Evolutionary conservation across 2,113 vertebrate genomes (phyloP), one percentile per base, ranked within the genome.

Genomic region (Poecilia latipinna): DNA sequence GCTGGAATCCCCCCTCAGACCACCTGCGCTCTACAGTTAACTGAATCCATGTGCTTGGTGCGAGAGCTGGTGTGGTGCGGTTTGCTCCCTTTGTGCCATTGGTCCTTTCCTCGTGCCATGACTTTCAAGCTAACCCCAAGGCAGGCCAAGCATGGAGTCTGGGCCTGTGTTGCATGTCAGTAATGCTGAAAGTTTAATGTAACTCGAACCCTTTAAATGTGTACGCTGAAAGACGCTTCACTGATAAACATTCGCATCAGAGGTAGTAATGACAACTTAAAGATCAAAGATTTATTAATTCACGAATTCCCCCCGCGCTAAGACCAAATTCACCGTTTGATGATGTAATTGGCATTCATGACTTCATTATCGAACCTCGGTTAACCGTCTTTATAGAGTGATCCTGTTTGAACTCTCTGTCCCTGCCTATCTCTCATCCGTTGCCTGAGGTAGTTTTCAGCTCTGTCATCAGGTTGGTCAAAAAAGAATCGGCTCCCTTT

Each of bases 1-100:
- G 57, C 75, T 90, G 91, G 89, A 92, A 93, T 92, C 90, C 86
- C 90, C 90, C 90, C 77, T 85, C 82, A 85, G 90, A 91, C 89
- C 92, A 92, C 90, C 92, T 92, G 92, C 72, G 63, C 80, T 88
- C 80, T 83, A 78, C 87, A 85, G 89, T 88, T 93, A 93, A 93
- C 92, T 90, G 87, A 92, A 91, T 82, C 91, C 92, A 92, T 91
- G 92, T 90, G 91, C 75, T 82, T 75, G 72, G 4, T 90, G 88
- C 84, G 83, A 80, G 78, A 80, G 68, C 79, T 85, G 79, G 82
- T 87, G 85, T 48, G 29, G 70, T 75, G 87, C 63, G 87, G 84
- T 89, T 83, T 76, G 84, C 48, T 83, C 85, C 73, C 70, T 86
- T 83, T 87, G 83, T 85, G 85, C 81, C 83, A 84, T 69, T 54